Percentiles rank a stretch among this genome's conserved stretches.
Conservation (phyloP, 2,888 invertebrate genomes). For the Trachelus troglodyta region DNA sequence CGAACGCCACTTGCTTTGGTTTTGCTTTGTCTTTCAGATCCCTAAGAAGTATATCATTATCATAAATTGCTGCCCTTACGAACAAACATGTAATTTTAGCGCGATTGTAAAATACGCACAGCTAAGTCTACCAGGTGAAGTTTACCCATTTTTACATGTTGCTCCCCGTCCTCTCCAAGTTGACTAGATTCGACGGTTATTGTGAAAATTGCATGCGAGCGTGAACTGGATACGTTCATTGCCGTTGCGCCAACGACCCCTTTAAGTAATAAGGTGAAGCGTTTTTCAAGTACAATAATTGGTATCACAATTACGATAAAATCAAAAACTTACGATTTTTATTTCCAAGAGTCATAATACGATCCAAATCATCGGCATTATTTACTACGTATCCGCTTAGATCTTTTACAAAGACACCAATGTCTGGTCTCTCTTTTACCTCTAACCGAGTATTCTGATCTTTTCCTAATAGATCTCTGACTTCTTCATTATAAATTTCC, state of each 20-base stretch:
- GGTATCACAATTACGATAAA: not conserved
- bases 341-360: slow-evolving; percentile 96
- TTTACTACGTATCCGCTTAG: slow-evolving; percentile 97
- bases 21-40: slow-evolving; percentile 97
- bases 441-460: slow-evolving; percentile 88
- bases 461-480: slow-evolving; percentile 92
- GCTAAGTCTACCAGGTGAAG: slow-evolving; percentile 97
- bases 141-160: slow-evolving; percentile 95
- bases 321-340: slow-evolving; percentile 80
- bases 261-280: slow-evolving; percentile 40
- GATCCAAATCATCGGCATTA: slow-evolving; percentile 94
- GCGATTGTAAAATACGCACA: slow-evolving; percentile 68
- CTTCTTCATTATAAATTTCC: slow-evolving; percentile 99
- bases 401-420: slow-evolving; percentile 98
- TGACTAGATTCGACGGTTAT: slow-evolving; percentile 97
- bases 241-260: slow-evolving; percentile 90
- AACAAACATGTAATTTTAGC: slow-evolving; percentile 38
- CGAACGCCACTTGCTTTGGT: slow-evolving; percentile 95
- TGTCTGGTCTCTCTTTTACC: slow-evolving; percentile 95
- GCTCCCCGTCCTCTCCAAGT: slow-evolving; percentile 81
- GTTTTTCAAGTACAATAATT: slow-evolving; percentile 10
- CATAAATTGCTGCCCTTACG: not conserved
- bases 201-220: slow-evolving; percentile 98
- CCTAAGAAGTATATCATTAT: slow-evolving; percentile 69
- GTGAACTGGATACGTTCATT: slow-evolving; percentile 96